Conservation (phyloP, 2,113 vertebrate species). For the Thermophis baileyi region DNA sequence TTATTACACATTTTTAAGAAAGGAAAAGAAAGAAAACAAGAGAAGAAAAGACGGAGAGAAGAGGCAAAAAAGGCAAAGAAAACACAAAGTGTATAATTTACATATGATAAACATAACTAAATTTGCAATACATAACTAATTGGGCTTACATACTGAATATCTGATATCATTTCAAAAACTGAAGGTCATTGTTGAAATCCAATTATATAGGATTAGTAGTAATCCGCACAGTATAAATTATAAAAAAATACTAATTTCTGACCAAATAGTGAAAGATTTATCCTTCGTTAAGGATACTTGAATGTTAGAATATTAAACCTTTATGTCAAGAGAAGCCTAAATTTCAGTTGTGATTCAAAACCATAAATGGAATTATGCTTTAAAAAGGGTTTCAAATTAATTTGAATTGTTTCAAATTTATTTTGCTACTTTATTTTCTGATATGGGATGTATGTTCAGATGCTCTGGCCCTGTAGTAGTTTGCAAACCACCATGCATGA, state of each 20-base stretch:
- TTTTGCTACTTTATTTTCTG: background rate
- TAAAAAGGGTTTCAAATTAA: background rate
- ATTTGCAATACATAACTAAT: background rate
- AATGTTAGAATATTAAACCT: background rate
- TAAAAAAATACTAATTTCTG: background rate
- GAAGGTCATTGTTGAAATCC: background rate
- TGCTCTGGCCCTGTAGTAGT: background rate
- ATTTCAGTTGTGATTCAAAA: background rate
- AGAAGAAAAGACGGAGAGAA: background rate
- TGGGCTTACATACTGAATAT: background rate
- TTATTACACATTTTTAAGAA: background rate
- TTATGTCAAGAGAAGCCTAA: background rate
- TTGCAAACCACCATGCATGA: background rate
- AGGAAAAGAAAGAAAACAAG: background rate
- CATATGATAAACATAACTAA: background rate
- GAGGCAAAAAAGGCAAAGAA: background rate
- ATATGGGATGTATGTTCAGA: background rate
- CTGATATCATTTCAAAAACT: background rate
- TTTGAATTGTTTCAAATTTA: background rate
- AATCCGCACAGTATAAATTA: background rate
- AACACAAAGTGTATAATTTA: background rate
- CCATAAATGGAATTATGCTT: background rate
- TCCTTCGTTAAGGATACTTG: background rate
- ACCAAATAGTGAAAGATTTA: background rate
- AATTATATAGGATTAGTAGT: background rate